Base-by-base conservation (phyloP, 1,140 invertebrate species). In the Ephestia elutella region DNA sequence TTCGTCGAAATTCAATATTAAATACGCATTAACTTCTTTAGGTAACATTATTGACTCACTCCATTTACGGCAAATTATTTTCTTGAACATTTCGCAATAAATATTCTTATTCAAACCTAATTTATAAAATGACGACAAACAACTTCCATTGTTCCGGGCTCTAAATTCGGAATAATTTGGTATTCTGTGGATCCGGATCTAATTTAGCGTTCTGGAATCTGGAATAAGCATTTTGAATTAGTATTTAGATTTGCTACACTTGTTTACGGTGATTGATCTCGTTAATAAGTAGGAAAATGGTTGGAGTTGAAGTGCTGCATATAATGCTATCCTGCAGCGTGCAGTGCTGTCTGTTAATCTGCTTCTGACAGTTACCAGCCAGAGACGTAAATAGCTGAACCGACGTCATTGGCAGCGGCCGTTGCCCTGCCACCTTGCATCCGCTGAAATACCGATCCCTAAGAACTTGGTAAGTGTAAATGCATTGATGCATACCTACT, bases 341-440 rank as follows among this genome's bases (percentile, higher is more conserved):
- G 66, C 70, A 62, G 13, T 67, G 20, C 57, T 63, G 70, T 59
- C 69, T 68, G 71, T 67, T 80, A 71, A 82, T 84, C 78, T 82
- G 61, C 62, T 69, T 75, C 80, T 80, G 79, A 84, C 78, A 80
- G 81, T 71, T 69, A 72, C 72, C 74, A 77, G 72, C 74, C 62
- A 75, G 32, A 59, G 63, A 72, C 81, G 71, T 57, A 84, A 84
- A 82, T 84, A 84, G 71, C 73, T 61, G 13, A 59, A 63, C 65
- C 60, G 63, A 82, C 81, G 81, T 84, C 81, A 82, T 55, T 60
- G 65, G 56, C 63, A 11, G 54, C 71, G 78, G 79, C 55, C 75
- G 71, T 73, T 79, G 79, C 74, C 75, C 81, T 68, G 69, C 17
- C 19, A 53, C 20, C 50, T 53, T 25, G 38, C 38, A 15, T 44